Conservation (phyloP, 2,888 invertebrate species). For the Auanema sp. region DNA sequence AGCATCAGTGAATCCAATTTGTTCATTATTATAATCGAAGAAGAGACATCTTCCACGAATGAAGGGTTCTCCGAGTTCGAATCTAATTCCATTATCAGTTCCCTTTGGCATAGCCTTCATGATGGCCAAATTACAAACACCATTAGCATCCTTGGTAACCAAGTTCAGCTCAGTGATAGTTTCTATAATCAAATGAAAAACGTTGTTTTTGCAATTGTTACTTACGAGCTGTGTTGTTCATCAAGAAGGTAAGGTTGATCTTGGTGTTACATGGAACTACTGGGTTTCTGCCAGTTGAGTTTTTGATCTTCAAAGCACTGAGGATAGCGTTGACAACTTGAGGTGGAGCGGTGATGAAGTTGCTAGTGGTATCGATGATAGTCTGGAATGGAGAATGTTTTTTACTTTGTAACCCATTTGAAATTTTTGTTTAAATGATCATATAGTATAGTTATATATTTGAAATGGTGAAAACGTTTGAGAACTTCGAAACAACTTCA, state of each 20-base stretch:
- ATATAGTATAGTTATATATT: no score
- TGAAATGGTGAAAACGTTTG: no score
- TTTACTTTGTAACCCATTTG: conserved; percentile 9
- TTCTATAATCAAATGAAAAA: neutral
- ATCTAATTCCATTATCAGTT: neutral
- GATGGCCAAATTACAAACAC: conserved; percentile 16
- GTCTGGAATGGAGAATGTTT: conserved; percentile 12
- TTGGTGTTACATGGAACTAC: conserved; percentile 18
- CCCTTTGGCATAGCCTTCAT: neutral
- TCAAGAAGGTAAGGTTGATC: conserved; percentile 14
- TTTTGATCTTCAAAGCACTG: neutral
- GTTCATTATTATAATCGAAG: conserved; percentile 7
- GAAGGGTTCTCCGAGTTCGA: conserved; percentile 21
- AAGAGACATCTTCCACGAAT: conserved; percentile 19
- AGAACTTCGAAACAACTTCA: no score
- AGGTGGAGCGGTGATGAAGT: conserved; percentile 19
- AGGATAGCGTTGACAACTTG: neutral
- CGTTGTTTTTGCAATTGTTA: neutral
- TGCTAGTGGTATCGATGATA: conserved; percentile 14
- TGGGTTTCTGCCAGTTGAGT: no score
- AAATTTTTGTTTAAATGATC: neutral
- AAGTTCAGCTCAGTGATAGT: conserved; percentile 15
- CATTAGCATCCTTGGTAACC: conserved; percentile 14
- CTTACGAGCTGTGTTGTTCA: neutral
- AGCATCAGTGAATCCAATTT: conserved; percentile 13